These are phyloP conservation scores for Epizoanthus stellaris DNA, from an alignment of 92 coral and sea anemone species.

Conservation along the genomic window DNA sequence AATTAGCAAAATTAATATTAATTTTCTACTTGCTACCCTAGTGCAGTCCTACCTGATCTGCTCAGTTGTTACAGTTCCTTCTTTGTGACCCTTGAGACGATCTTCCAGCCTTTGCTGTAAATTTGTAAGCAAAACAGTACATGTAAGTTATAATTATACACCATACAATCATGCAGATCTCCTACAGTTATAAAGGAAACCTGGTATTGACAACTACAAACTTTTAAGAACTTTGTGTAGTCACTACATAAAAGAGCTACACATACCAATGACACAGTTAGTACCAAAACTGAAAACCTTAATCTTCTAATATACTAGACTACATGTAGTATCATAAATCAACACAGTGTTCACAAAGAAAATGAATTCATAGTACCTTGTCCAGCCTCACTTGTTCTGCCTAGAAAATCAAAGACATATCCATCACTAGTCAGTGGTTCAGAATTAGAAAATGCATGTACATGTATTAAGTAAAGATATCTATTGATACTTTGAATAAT, in stretches of 20 bases:
- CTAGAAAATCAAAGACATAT: constrained; percentile 56
- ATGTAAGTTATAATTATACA: no score
- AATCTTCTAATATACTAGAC: no score
- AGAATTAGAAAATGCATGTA: neutral
- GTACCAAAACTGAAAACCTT: no score
- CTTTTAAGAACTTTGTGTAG: no score
- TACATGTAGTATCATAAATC: no score
- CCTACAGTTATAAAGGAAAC: no score
- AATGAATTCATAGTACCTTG: constrained; percentile 64
- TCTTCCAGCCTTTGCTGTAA: constrained; percentile 90
- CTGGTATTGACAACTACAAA: neutral
- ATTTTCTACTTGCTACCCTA: neutral
- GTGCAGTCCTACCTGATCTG: constrained; percentile 78
- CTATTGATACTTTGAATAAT: no score
- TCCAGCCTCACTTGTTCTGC: constrained; percentile 94
- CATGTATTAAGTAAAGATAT: no score
- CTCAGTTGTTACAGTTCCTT: constrained; percentile 96
- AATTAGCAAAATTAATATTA: no score
- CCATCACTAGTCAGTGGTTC: neutral
- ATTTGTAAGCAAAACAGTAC: neutral
- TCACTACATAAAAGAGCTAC: no score
- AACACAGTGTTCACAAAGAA: neutral
- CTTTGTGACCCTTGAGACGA: constrained; percentile 99
- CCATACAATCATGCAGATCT: neutral
- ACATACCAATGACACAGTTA: no score